These are phyloP conservation scores for Euwallacea fornicatus DNA, from an alignment of 1,140 invertebrate species.

Conservation along the genomic window DNA sequence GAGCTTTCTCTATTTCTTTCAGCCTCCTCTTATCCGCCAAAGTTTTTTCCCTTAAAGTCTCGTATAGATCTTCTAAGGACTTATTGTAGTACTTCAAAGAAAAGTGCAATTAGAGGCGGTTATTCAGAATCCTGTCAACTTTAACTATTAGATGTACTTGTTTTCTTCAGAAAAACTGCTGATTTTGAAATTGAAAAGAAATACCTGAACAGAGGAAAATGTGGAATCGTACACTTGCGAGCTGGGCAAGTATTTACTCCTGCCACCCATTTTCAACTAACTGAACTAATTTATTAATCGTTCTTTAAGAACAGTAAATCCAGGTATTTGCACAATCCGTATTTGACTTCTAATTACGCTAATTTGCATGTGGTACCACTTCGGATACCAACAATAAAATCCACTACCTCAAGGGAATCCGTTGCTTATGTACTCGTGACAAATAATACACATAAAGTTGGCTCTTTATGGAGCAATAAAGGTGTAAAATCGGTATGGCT, in stretches of 20 bases:
- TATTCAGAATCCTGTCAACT: background rate
- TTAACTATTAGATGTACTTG: background rate
- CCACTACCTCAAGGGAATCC: no score
- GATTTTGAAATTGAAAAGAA: no score
- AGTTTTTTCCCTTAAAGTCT: conserved; percentile 53
- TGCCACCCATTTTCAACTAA: conserved; percentile 34
- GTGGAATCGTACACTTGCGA: conserved; percentile 38
- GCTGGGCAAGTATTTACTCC: conserved; percentile 27
- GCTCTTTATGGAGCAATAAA: no score
- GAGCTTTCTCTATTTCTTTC: conserved; percentile 68
- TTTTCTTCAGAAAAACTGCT: background rate
- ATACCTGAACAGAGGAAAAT: conserved; percentile 39
- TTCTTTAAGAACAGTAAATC: no score
- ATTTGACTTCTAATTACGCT: no score
- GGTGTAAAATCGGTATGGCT: no score
- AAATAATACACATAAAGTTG: no score
- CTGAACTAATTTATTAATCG: no score
- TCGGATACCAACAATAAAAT: no score
- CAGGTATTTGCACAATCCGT: no score
- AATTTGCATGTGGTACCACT: no score
- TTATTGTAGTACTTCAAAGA: conserved; percentile 37
- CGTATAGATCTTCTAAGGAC: conserved; percentile 41
- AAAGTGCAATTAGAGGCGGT: background rate
- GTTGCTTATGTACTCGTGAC: no score
- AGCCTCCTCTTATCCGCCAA: conserved; percentile 69